Percentiles rank a stretch among this genome's conserved stretches.
phyloP scores from a whole-genome alignment of 2,888 invertebrate genomes.

The Parnassius apollo region DNA sequence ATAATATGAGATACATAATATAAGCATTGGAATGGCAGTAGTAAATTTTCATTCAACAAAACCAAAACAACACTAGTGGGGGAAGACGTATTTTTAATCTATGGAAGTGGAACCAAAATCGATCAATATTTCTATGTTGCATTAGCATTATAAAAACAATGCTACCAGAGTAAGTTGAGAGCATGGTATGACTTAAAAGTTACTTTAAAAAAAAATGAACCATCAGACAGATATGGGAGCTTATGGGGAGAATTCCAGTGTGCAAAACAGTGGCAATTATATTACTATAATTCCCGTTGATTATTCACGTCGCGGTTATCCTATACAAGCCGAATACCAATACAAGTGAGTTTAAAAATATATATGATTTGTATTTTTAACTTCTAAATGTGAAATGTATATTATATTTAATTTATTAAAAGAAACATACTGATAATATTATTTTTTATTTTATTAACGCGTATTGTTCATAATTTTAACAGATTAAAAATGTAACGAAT shows the following conservation, averaged over 20 bases:
- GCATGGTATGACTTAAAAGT: slow-evolving; percentile 31
- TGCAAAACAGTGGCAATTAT: slow-evolving; percentile 77
- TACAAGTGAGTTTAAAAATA: slow-evolving; percentile 67
- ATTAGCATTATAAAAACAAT: neutral
- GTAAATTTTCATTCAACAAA: too few species aligned
- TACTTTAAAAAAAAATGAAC: slow-evolving; percentile 53
- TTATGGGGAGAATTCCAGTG: slow-evolving; percentile 72
- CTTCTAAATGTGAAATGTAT: too few species aligned
- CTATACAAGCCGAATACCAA: slow-evolving; percentile 81
- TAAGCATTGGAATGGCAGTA: too few species aligned
- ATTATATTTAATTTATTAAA: too few species aligned
- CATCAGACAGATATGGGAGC: slow-evolving; percentile 74
- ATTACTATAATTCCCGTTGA: slow-evolving; percentile 83
- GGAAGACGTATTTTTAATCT: neutral
- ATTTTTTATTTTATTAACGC: too few species aligned
- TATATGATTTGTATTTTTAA: too few species aligned
- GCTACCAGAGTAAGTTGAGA: neutral
- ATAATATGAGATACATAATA: neutral
- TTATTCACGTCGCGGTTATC: slow-evolving; percentile 78
- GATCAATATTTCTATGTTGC: slow-evolving; percentile 54
- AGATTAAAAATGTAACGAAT: too few species aligned
- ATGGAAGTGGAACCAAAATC: slow-evolving; percentile 57
- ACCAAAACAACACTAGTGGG: too few species aligned
- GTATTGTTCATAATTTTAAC: too few species aligned
- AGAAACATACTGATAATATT: too few species aligned